Conservation (phyloP, 2,113 vertebrate species). For the Condylura cristata region DNA sequence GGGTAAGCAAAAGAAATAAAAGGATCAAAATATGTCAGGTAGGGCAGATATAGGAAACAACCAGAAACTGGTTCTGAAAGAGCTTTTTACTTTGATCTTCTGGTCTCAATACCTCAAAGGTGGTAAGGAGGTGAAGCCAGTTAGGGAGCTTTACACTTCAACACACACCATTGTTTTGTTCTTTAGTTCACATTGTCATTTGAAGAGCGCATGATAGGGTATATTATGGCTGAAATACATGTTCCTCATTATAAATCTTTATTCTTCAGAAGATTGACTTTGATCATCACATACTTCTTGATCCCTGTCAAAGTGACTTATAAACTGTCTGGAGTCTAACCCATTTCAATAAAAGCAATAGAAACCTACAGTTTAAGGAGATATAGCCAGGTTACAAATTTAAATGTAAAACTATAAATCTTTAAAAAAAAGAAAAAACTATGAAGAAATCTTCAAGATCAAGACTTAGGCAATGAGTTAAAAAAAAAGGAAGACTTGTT, state of each 20-base stretch:
- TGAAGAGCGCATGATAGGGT: neutral
- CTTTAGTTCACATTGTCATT: neutral
- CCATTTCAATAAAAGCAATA: neutral
- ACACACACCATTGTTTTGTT: neutral
- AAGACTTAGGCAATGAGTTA: neutral
- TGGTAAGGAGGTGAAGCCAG: neutral
- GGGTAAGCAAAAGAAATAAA: neutral
- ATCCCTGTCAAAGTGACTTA: slow-evolving; percentile 22
- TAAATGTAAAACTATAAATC: slow-evolving; percentile 34
- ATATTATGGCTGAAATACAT: neutral
- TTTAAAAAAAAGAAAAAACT: neutral
- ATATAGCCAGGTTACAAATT: slow-evolving; percentile 19
- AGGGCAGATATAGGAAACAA: neutral
- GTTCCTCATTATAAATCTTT: slow-evolving; percentile 4
- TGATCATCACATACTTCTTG: neutral
- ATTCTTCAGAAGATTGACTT: neutral
- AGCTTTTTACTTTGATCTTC: neutral
- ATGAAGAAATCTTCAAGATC: neutral
- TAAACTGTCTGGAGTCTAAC: neutral
- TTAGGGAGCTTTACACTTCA: neutral
- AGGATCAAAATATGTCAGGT: neutral
- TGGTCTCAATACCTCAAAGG: neutral
- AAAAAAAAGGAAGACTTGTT: neutral
- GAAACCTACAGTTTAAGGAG: slow-evolving; percentile 8
- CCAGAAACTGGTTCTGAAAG: neutral